Base-by-base conservation (phyloP, 2,797 vertebrate species). In the Rhinoraja longicauda region DNA sequence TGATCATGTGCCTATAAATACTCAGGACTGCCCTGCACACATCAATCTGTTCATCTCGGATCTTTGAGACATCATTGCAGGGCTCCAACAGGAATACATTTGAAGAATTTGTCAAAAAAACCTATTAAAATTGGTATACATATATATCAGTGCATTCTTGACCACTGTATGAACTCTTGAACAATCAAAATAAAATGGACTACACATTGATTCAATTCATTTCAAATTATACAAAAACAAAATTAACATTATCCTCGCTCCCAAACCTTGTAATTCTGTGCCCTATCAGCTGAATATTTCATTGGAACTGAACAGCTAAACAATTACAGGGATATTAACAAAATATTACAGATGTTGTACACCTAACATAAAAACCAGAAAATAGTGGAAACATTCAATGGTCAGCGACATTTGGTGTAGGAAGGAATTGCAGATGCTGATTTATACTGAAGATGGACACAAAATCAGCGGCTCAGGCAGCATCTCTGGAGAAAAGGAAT, bases 11-110 rank as follows among this genome's bases (percentile, higher is more conserved):
- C 53, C 99, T 96, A 94, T 99, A 99, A 95, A 99, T 98, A 95
- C 97, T 97, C 94, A 99, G 96, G 94, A 99, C 97, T 7, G 97
- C 97, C 95, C 98, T 98, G 96, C 99, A 99, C 93, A 98, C 98
- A 94, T 99, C 98, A 45, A 98, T 97, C 95, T 99, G 99, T 94
- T 99, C 98, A 93, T 98, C 98, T 93, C 99, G 94, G 62, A 99
- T 98, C 95, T 97, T 96, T 2, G 98, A 97, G 70, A 99, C 97
- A 94, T 99, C 99, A 77, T 95, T 94, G 95, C 98, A 99, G 0
- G 99, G 99, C 94, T 99, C 99, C 97, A 99, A 70, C 94, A 99
- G 95, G 95, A 99, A 99, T 93, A 99, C 98, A 0, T 99, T 99
- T 0, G 98, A 97, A 0, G 99, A 98, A 94, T 99, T 99, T 75